These are phyloP conservation scores for Lithobates pipiens DNA, from an alignment of 2,797 vertebrate genomes.

Conservation along the genomic window DNA sequence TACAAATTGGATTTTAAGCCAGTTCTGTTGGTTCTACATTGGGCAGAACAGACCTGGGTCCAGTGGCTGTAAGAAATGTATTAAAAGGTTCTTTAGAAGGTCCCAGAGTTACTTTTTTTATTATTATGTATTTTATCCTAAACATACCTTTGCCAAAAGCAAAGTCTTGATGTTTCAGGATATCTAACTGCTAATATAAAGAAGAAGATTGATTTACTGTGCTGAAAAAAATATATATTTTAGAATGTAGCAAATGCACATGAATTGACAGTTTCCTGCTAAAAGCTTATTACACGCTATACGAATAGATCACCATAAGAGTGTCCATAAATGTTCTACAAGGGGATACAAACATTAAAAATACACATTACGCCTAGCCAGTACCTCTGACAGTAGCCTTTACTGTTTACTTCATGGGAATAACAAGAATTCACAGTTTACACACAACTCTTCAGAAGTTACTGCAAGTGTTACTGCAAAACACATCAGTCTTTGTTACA, in stretches of 20 bases:
- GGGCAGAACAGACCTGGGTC: no score
- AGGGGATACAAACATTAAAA: constrained; percentile 22
- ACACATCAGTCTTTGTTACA: constrained; percentile 74
- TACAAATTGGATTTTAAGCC: no score
- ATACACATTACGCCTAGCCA: constrained; percentile 63
- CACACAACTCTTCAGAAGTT: constrained; percentile 71
- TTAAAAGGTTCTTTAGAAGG: no score
- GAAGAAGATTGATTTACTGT: constrained; percentile 2
- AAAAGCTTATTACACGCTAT: constrained; percentile 31
- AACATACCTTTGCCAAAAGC: constrained; percentile 3
- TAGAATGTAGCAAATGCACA: constrained; percentile 33
- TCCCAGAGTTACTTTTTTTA: no score
- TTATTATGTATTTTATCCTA: neutral
- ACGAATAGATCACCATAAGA: constrained; percentile 41
- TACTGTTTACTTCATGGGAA: constrained; percentile 75
- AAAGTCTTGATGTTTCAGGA: constrained; percentile 2
- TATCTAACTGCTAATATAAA: constrained; percentile 20
- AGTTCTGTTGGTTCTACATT: no score
- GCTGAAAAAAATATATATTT: constrained; percentile 15
- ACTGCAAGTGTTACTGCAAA: constrained; percentile 73
- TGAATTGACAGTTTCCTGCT: constrained; percentile 59
- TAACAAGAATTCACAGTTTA: constrained; percentile 62
- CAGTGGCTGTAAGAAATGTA: no score
- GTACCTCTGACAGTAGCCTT: constrained; percentile 74
- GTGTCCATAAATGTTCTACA: constrained; percentile 39